Evolutionary conservation across 2,888 invertebrate species (phyloP), one percentile per base, ranked within the genome.

Genomic region (Gastracanthus pulcherrimus): DNA sequence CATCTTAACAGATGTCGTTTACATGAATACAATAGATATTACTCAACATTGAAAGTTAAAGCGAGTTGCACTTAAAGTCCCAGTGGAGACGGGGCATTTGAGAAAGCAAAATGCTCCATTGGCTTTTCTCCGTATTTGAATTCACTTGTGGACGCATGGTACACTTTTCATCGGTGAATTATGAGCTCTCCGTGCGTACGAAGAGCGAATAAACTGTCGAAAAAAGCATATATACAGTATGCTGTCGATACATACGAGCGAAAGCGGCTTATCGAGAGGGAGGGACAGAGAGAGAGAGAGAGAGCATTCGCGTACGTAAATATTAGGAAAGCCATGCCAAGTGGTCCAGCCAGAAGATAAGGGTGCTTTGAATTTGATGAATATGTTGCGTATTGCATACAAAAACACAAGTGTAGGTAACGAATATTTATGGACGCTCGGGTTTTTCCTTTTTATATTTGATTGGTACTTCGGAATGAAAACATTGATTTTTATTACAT

Each of bases 111-210:
- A 7, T 26, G 29, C 45, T 26, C 2, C 26, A 26, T 38, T 41
- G 26, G 19, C 16, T 38, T 13, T 16, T n/a, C n/a, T 11, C 66
- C 3, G n/a, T 55, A 55, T 55, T 55, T 55, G 9, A 26, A 55
- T 55, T 55, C 3, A 26, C 55, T 26, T 26, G 45, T 45, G 3
- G 55, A 9, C 23, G 13, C 23, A 11, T 4, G 23, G 3, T 55
- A 55, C 6, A 34, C 58, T 29, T 60, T 55, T 19, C 55, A 5
- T 64, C 19, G 19, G 55, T 74, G 79, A 79, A 48, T 79, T 79
- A 79, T 74, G 67, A 60, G 66, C 71, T 78, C 36, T 62, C 26
- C 5, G 9, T 26, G 60, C 26, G 16, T 55, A 38, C 1, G 16
- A 26, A 71, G 38, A 71, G 71, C 6, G 36, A 45, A 66, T 38